Conservation (phyloP, 30 jellyfish, hydroid and myxozoan species). For the Cassiopea andromeda region DNA sequence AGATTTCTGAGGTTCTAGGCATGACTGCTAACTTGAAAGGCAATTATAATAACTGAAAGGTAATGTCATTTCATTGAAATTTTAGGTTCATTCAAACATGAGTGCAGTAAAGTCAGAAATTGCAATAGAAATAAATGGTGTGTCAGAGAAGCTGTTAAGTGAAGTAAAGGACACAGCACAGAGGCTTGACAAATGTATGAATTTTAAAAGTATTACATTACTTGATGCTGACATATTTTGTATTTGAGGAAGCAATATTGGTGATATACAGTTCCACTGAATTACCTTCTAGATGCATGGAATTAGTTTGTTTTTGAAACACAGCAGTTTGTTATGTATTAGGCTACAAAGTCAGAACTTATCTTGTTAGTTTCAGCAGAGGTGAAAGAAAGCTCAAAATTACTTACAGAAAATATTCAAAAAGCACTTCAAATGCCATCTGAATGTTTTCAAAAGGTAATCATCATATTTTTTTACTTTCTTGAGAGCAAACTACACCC, state of each 20-base stretch:
- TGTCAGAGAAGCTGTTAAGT: slow-evolving; percentile 15
- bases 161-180: not conserved
- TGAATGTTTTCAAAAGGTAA: not conserved
- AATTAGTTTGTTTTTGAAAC: too few species aligned
- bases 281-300: too few species aligned
- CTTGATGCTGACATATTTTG: not conserved
- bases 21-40: not conserved
- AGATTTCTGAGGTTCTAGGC: not conserved
- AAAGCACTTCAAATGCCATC: not conserved
- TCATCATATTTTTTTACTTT: not conserved
- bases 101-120: slow-evolving; percentile 48
- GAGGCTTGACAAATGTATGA: slow-evolving; percentile 31
- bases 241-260: not conserved
- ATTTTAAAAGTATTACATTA: not conserved
- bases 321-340: too few species aligned
- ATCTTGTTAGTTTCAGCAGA: not conserved
- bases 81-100: slow-evolving; percentile 5
- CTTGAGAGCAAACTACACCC: not conserved
- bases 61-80: not conserved
- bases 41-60: not conserved
- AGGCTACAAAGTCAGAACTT: not conserved
- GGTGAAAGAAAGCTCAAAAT: not conserved
- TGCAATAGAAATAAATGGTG: not conserved
- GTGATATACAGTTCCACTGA: not conserved
- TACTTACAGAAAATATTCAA: not conserved